Conservation (phyloP, 1,140 invertebrate species). For the Orchesella cincta region DNA sequence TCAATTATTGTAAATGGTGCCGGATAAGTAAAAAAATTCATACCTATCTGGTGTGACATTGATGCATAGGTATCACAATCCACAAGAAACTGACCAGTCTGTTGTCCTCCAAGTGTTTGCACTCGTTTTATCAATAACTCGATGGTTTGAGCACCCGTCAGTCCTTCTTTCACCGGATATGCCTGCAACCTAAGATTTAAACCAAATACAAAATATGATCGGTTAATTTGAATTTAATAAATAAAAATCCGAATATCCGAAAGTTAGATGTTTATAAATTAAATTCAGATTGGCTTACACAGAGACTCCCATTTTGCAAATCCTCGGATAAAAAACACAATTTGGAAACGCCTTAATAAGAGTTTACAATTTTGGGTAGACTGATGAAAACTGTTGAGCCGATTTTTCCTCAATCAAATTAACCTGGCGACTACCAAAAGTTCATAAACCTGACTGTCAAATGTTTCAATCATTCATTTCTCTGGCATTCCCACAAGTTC, state of each 20-base stretch:
- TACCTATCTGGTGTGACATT: constrained; percentile 56
- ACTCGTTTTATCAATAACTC: constrained; percentile 84
- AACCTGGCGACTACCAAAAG: no score
- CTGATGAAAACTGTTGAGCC: no score
- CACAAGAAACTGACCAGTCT: constrained; percentile 84
- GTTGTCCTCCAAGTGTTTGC: constrained; percentile 78
- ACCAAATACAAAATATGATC: no score
- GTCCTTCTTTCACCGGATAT: constrained; percentile 81
- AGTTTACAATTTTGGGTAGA: no score
- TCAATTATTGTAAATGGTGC: constrained; percentile 53
- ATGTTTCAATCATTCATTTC: no score
- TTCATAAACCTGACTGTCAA: no score
- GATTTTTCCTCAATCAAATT: no score
- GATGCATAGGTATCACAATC: constrained; percentile 93
- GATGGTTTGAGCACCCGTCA: constrained; percentile 79
- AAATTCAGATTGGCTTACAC: constrained; percentile 29
- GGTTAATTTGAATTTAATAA: no score
- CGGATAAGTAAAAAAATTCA: no score
- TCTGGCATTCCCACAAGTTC: no score
- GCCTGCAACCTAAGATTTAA: constrained; percentile 69
- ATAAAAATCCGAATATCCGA: background rate
- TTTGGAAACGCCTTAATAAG: no score
- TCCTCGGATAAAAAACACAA: no score
- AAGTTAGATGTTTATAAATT: background rate
- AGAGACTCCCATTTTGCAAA: constrained; percentile 41